These are phyloP conservation scores for Trachymyrmex cornetzi DNA, from an alignment of 1,140 invertebrate species.

Conservation along the genomic window DNA sequence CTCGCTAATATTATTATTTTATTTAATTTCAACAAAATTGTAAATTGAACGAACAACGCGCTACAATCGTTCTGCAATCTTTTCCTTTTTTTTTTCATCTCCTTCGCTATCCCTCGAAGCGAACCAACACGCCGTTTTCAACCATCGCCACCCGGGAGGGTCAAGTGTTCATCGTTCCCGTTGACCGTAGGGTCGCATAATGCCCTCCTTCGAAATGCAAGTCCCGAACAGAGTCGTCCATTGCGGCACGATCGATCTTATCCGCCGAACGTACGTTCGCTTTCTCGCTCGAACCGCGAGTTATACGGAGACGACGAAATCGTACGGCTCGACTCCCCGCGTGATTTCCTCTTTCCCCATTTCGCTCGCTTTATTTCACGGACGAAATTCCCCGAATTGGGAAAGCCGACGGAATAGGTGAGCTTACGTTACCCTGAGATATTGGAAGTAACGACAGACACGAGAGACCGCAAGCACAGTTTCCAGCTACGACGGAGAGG, in stretches of 20 bases:
- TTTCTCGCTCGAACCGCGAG: constrained; percentile 34
- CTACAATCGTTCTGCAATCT: neutral
- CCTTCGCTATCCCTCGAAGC: constrained; percentile 21
- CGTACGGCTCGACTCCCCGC: constrained; percentile 1
- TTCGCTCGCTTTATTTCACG: constrained; percentile 59
- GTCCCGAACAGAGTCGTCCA: constrained; percentile 54
- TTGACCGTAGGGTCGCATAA: constrained; percentile 55
- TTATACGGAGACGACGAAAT: constrained; percentile 51
- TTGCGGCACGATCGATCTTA: constrained; percentile 69
- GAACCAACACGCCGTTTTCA: constrained; percentile 27
- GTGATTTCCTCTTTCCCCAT: constrained; percentile 50
- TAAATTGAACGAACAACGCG: neutral
- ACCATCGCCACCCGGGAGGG: neutral
- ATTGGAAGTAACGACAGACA: constrained; percentile 63
- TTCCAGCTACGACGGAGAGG: constrained; percentile 20
- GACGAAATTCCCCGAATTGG: constrained; percentile 53
- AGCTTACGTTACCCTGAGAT: constrained; percentile 58
- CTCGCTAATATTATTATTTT: no score
- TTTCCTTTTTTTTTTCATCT: constrained; percentile 17
- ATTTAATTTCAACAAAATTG: neutral
- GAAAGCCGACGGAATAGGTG: constrained; percentile 53
- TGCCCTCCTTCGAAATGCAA: constrained; percentile 67
- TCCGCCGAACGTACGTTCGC: constrained; percentile 44
- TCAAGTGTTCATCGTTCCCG: constrained; percentile 66
- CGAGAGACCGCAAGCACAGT: constrained; percentile 30